Conservation (phyloP, 2,888 invertebrate genomes). For the Torymus aiolomorphi region DNA sequence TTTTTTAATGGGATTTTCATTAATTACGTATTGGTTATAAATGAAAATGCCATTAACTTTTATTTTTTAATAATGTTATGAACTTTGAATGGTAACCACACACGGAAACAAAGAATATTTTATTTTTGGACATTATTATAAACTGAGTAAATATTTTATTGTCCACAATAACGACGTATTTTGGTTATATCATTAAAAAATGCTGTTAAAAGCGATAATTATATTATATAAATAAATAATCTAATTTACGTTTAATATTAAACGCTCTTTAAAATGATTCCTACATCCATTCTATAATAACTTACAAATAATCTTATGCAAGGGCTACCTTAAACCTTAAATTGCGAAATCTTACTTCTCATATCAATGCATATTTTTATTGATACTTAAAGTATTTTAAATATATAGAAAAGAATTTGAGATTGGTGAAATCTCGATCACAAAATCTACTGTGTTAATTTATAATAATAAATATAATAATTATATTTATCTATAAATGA, state of each 20-base stretch:
- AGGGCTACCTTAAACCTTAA: slow-evolving; percentile 16
- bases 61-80: neutral
- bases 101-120: neutral
- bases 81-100: slow-evolving; percentile 2
- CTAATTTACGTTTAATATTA: too few species aligned
- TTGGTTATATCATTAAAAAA: neutral
- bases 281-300: slow-evolving; percentile 1
- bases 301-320: slow-evolving; percentile 20
- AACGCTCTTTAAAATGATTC: slow-evolving; percentile 10
- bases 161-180: too few species aligned
- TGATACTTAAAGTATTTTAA: slow-evolving; percentile 25
- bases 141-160: too few species aligned
- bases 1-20: neutral
- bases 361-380: slow-evolving; percentile 1
- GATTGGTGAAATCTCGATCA: slow-evolving; percentile 40
- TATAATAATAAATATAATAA: neutral
- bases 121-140: slow-evolving; percentile 15
- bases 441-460: slow-evolving; percentile 38
- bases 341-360: slow-evolving; percentile 3
- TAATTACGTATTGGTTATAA: too few species aligned
- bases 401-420: slow-evolving; percentile 32
- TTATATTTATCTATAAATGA: slow-evolving; percentile 17
- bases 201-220: too few species aligned
- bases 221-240: too few species aligned
- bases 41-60: neutral